Percentiles rank a stretch among this genome's conserved stretches.
These are phyloP conservation scores for Temnothorax longispinosus DNA, from an alignment of 1,140 invertebrate species.

Conservation along the genomic window DNA sequence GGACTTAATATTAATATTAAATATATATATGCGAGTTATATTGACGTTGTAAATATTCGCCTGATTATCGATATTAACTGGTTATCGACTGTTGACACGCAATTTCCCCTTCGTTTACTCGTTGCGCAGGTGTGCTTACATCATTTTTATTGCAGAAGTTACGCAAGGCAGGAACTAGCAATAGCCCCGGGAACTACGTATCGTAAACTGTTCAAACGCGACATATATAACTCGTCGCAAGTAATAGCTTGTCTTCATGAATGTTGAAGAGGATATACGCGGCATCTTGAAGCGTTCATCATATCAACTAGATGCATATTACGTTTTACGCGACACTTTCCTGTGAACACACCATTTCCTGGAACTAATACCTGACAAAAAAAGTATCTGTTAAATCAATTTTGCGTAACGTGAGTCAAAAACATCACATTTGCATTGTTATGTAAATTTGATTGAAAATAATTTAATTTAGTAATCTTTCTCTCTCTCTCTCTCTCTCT, in stretches of 20 bases:
- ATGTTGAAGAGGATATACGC: slow-evolving; percentile 54
- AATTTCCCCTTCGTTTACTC: slow-evolving; percentile 16
- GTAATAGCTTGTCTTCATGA: slow-evolving; percentile 54
- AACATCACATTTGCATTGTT: neutral
- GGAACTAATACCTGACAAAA: slow-evolving; percentile 2
- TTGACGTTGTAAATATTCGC: slow-evolving; percentile 41
- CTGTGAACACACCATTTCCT: neutral
- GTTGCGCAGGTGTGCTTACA: slow-evolving; percentile 45
- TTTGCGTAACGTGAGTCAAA: neutral
- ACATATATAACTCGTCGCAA: slow-evolving; percentile 42
- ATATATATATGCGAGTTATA: slow-evolving; percentile 32
- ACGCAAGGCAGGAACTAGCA: slow-evolving; percentile 15
- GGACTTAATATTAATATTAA: neutral
- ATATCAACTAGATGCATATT: neutral
- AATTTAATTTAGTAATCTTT: neutral
- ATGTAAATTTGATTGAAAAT: neutral
- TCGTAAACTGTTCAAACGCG: slow-evolving; percentile 54
- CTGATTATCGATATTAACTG: slow-evolving; percentile 50
- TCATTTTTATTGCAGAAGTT: slow-evolving; percentile 66
- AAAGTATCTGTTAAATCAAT: neutral
- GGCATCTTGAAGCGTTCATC: slow-evolving; percentile 36
- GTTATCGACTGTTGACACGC: slow-evolving; percentile 34
- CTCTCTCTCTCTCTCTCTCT: too few relatives aligned
- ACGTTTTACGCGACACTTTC: neutral
- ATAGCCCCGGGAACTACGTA: slow-evolving; percentile 36